Base-by-base conservation (phyloP, 2,113 vertebrate genomes). In the Anoplopoma fimbria region DNA sequence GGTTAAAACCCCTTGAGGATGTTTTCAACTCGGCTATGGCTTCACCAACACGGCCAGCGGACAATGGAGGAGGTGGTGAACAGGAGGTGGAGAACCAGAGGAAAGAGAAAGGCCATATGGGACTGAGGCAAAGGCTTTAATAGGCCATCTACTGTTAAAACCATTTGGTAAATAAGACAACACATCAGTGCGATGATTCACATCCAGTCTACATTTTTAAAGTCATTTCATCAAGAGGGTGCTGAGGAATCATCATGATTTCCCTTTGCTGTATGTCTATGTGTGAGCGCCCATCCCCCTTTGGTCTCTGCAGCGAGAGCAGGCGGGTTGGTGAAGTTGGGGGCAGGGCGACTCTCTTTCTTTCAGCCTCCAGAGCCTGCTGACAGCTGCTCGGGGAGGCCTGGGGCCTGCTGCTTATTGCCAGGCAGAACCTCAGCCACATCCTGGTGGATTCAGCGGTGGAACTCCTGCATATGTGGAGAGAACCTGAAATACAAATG, bases 341-440 rank as follows among this genome's bases (percentile, higher is more conserved):
- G 93, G 93, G 93, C 87, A 90, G 91, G 92, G 93, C 69, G 62
- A 5, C 61, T 83, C 81, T 78, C 87, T 89, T 86, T 89, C 87
- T 88, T 69, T 78, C 53, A 29, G 73, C 87, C 89, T 89, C 82
- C 65, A 27, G 81, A 88, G 88, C 87, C 47, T 8, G 75, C 69
- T 85, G 89, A 94, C 93, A 94, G 93, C 94, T 94, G 94, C 91
- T 91, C 76, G 6, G 77, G 36, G 88, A 89, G 81, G 86, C 93
- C 91, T 49, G 88, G 69, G 91, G 90, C 88, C 90, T 86, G 88
- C 75, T 61, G 80, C 86, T 74, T 34, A 58, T 73, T 62, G 75
- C 75, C 67, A 67, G 80, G 79, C 82, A 69, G 80, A 79, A 38
- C 64, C 82, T 21, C 75, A 38, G 77, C 87, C 82, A 69, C 81